These are phyloP conservation scores for Artemia franciscana DNA, from an alignment of 1,140 invertebrate species.

Conservation along the genomic window DNA sequence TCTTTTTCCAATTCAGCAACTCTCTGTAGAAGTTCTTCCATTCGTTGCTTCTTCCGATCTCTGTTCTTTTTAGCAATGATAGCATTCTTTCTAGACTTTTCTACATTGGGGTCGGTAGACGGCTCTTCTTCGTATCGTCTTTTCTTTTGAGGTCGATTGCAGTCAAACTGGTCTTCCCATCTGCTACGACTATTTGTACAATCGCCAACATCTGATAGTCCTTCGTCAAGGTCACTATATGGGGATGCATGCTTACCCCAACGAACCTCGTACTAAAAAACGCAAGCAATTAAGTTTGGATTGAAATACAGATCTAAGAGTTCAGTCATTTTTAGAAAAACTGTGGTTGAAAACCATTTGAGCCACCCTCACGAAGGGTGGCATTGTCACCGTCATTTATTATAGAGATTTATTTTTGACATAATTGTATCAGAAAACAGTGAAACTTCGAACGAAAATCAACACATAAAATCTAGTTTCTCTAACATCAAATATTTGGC, in stretches of 20 bases:
- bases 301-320: no score
- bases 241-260: background rate
- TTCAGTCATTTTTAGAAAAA: no score
- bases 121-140: conserved; percentile 10
- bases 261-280: background rate
- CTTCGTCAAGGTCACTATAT: background rate
- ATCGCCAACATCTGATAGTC: background rate
- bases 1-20: conserved; percentile 3
- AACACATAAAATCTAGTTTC: no score
- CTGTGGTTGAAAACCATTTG: no score
- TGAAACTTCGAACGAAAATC: no score
- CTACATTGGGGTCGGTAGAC: conserved; percentile 8
- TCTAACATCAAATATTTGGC: no score
- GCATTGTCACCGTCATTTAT: no score
- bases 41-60: conserved; percentile 11
- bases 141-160: conserved; percentile 18
- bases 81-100: conserved; percentile 12
- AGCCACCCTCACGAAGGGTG: no score
- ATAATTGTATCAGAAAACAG: no score
- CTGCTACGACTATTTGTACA: background rate
- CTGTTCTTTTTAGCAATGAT: conserved; percentile 14
- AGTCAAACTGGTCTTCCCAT: conserved; percentile 1
- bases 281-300: no score
- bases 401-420: no score
- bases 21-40: conserved; percentile 7